Evolutionary conservation across 2,113 vertebrate species (phyloP), one percentile per base, ranked within the genome.

Genomic region (Thalassarche chlororhynchos): DNA sequence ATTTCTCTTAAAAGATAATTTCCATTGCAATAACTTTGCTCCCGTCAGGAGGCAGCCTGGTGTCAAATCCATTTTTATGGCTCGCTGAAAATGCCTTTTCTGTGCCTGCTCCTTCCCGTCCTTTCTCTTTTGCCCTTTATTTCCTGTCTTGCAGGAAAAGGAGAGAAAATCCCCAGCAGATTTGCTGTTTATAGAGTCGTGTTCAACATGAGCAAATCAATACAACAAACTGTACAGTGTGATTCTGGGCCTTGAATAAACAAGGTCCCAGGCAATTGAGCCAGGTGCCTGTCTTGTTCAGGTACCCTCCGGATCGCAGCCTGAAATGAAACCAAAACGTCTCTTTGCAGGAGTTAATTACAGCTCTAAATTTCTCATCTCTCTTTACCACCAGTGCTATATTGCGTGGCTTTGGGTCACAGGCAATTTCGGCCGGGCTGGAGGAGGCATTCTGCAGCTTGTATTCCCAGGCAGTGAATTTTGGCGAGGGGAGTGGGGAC

Each of bases 201-300:
- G 95, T 83, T 92, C 70, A 29, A 75, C 93, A 76, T 1, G 24
- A 71, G 89, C 65, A 34, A 85, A 97, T 97, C 95, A 71, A 93
- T 93, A 87, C 65, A 47, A 82, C 83, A 83, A 92, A 84, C 34
- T 40, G 65, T 23, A 57, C 40, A 14, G 12, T 26, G 55, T 16
- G 82, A 78, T 65, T 55, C 84, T 14, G 29, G 79, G 60, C 64
- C 61, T 57, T 66, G 89, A 82, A 77, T 66, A 95, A 97, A 95
- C 69, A n/a, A 71, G 83, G 62, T 72, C 64, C 61, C 86, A 70
- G 84, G 71, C 80, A 85, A 78, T 93, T 82, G n/a, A 78, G 44
- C 69, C 60, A 17, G 86, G 75, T 90, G 88, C 70, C 88, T 66
- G 88, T 85, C 85, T 69, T 36, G 83, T 58, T 31, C 79, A 51